A percentile compares a stretch with the other conserved stretches of the same genome.
phyloP scores from a whole-genome alignment of 2,888 invertebrate genomes.

The Cantharis flavilabris region DNA sequence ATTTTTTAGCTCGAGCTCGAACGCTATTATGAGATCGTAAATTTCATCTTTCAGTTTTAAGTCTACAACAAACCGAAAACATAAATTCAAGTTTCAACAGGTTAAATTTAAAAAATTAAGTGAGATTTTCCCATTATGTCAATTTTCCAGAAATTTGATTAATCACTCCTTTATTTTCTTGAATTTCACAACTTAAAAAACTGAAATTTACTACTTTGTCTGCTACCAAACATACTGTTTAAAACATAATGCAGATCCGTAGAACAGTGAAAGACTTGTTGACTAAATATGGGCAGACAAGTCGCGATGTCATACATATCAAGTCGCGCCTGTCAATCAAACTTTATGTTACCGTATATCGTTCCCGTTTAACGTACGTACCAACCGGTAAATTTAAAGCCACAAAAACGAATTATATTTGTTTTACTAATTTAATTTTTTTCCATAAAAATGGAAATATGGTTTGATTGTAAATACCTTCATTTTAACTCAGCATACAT shows the following conservation, averaged over 20 bases:
- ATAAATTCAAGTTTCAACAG: not conserved
- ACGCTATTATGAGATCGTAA: not conserved
- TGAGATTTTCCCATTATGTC: not conserved
- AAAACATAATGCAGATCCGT: slow-evolving; percentile 18
- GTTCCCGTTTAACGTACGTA: slow-evolving; percentile 41
- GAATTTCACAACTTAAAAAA: not conserved
- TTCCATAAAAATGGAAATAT: not conserved
- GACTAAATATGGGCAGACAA: slow-evolving; percentile 22
- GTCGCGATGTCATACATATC: slow-evolving; percentile 38
- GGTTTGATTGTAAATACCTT: not conserved
- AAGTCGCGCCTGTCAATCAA: slow-evolving; percentile 48
- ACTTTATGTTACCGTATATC: slow-evolving; percentile 41
- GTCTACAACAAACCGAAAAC: not conserved
- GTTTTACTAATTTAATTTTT: slow-evolving; percentile 42
- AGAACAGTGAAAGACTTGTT: slow-evolving; percentile 24
- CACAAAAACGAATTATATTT: slow-evolving; percentile 47
- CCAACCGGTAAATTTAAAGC: slow-evolving; percentile 47
- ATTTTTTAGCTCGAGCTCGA: not conserved
- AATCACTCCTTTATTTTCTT: not conserved
- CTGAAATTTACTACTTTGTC: not conserved
- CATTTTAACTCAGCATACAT: not conserved
- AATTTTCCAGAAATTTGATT: not conserved
- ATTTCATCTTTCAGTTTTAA: not conserved
- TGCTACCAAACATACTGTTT: slow-evolving; percentile 2
- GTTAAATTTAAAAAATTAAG: not conserved